Percentiles rank a stretch among this genome's conserved stretches.
Conservation (phyloP, 2,888 invertebrate species). For the Drosophila subquinaria region DNA sequence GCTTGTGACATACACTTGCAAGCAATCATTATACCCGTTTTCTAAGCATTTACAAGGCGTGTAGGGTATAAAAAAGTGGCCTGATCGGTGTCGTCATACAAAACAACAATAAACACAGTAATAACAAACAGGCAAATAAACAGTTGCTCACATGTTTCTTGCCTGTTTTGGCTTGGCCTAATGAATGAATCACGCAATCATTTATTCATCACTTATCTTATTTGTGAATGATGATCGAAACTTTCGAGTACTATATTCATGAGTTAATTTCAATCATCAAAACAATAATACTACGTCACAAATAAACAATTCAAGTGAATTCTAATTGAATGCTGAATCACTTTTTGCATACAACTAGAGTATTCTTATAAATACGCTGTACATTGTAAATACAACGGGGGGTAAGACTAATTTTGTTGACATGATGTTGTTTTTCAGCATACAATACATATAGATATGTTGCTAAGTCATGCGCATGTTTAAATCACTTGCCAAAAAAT, state of each 20-base stretch:
- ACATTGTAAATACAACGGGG: not conserved
- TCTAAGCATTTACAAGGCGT: not conserved
- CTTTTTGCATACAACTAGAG: conserved; percentile 15
- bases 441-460: conserved; percentile 18
- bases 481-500: conserved; percentile 60
- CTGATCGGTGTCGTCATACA: conserved; percentile 71
- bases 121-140: conserved; percentile 25
- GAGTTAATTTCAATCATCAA: not conserved
- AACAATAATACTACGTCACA: conserved; percentile 17
- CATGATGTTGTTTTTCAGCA: not conserved
- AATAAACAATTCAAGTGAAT: conserved; percentile 14
- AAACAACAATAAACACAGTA: conserved; percentile 26
- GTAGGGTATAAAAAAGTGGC: conserved; percentile 65
- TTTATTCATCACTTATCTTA: conserved; percentile 7
- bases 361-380: not conserved
- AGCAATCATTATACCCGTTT: conserved; percentile 4
- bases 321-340: conserved; percentile 35
- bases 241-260: not conserved
- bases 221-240: conserved; percentile 26
- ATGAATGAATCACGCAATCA: conserved; percentile 39
- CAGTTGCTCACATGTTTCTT: conserved; percentile 45
- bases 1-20: not conserved
- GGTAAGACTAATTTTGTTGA: too few species aligned
- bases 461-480: conserved; percentile 42
- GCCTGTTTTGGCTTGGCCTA: not conserved